Conservation (phyloP, 2,797 vertebrate genomes). For the Gallirallus australis region DNA sequence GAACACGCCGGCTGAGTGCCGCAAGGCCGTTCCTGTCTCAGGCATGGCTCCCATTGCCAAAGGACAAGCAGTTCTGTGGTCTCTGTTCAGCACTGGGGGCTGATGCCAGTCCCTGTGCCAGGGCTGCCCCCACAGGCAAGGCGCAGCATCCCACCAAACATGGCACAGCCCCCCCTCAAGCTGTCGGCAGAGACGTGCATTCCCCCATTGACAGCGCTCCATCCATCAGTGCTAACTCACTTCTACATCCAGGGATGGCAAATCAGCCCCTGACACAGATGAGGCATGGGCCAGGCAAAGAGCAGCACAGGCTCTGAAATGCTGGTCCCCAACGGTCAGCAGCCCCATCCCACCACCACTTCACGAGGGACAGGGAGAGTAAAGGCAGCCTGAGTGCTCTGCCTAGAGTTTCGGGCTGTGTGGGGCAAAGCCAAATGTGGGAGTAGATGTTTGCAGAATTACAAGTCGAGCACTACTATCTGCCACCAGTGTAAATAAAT, state of each 20-base stretch:
- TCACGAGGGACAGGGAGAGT: neutral
- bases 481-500: neutral
- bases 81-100: neutral
- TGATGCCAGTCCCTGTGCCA: neutral
- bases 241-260: neutral
- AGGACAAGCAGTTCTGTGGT: neutral
- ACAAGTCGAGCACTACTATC: neutral
- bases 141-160: accelerated
- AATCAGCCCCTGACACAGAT: neutral
- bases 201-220: accelerated
- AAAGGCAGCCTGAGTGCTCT: neutral
- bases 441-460: neutral
- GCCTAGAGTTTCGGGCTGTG: neutral
- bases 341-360: accelerated
- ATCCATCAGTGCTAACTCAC: neutral
- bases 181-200: accelerated
- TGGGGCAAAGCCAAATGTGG: neutral
- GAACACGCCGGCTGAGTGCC: neutral
- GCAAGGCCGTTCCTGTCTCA: neutral
- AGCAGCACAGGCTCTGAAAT: neutral
- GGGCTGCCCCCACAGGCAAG: neutral
- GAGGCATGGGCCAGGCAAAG: accelerated
- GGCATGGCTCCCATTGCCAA: neutral
- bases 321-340: neutral
- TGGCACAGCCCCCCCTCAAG: neutral